phyloP scores from a whole-genome alignment of 30 jellyfish, hydroid and myxozoan species.

The Haliclystus octoradiatus region DNA sequence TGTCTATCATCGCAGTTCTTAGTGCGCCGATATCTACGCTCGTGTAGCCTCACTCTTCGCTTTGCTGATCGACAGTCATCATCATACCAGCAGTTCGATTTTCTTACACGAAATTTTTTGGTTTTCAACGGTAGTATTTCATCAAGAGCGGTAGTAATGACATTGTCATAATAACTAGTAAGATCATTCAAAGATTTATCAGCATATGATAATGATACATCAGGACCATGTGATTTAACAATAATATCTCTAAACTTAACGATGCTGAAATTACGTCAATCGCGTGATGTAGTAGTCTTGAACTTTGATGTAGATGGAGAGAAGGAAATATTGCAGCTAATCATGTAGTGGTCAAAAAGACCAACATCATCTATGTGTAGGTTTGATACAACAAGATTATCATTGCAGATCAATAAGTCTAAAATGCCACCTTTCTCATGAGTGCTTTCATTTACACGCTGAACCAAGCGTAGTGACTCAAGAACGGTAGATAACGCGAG shows the following conservation, averaged over 20 bases:
- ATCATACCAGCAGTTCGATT: not conserved
- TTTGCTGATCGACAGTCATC: not conserved
- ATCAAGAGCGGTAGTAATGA: not conserved
- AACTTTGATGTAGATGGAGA: not conserved
- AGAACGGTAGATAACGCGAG: too few species aligned
- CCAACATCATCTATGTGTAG: too few species aligned
- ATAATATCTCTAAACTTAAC: not conserved
- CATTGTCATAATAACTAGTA: not conserved
- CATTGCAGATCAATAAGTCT: too few species aligned
- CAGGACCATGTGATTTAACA: not conserved
- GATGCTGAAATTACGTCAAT: not conserved
- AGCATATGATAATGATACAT: not conserved
- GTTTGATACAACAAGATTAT: too few species aligned
- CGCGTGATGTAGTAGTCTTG: not conserved
- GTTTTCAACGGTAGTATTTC: not conserved
- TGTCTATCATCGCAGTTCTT: not conserved
- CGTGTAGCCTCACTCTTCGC: not conserved
- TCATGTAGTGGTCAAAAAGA: too few species aligned
- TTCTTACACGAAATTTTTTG: not conserved
- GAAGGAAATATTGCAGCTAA: too few species aligned
- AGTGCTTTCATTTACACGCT: too few species aligned
- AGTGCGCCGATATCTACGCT: not conserved
- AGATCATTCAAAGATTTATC: not conserved
- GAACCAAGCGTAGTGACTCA: too few species aligned
- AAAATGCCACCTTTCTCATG: too few species aligned